phyloP scores from a whole-genome alignment of 2,888 invertebrate species.

The Omphaloscelis lunosa region DNA sequence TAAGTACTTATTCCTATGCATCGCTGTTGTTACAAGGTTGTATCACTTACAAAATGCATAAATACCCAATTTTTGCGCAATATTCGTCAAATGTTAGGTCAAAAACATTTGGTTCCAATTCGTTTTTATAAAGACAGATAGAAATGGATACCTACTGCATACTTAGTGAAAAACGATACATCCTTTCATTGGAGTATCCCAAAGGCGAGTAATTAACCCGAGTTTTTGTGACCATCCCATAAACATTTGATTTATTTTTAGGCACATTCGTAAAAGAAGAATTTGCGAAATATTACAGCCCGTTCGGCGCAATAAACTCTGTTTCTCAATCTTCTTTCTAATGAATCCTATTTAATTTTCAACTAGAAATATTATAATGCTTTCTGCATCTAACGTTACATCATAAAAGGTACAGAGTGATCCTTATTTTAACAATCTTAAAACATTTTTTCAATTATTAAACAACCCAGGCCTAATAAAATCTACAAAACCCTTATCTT shows the following conservation, averaged over 20 bases:
- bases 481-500: background rate
- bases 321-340: conserved; percentile 76
- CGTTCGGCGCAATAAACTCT: conserved; percentile 76
- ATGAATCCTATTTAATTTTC: background rate
- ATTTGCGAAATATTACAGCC: conserved; percentile 89
- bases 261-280: conserved; percentile 87
- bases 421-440: background rate
- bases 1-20: background rate
- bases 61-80: conserved; percentile 5
- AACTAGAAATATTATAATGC: background rate
- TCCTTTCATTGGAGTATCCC: conserved; percentile 85
- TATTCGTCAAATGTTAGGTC: conserved; percentile 11
- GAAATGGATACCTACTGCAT: conserved; percentile 66
- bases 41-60: background rate
- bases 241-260: conserved; percentile 90
- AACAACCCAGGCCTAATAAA: background rate
- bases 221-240: conserved; percentile 87
- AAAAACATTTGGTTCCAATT: conserved; percentile 51
- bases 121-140: conserved; percentile 54
- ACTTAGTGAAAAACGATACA: conserved; percentile 80
- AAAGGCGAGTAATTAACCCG: conserved; percentile 88
- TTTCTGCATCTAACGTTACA: background rate
- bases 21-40: background rate
- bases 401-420: background rate
- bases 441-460: background rate